phyloP scores from a whole-genome alignment of 2,797 vertebrate genomes.

The Gobionotothen gibberifrons region DNA sequence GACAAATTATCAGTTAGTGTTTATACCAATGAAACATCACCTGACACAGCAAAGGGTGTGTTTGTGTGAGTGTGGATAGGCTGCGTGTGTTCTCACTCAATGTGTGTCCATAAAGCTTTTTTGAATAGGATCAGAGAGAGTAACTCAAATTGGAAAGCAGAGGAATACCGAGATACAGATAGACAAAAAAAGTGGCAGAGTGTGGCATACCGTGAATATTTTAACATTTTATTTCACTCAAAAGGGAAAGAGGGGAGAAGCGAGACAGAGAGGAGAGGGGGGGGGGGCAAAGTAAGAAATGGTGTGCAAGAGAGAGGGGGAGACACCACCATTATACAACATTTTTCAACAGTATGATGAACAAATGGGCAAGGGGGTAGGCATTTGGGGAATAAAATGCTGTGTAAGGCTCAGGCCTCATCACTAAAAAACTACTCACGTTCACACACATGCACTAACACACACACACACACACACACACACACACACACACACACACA shows the following conservation, averaged over 20 bases:
- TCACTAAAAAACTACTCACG: constrained; percentile 76
- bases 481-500: too few species aligned
- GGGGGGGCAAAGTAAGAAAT: constrained; percentile 30
- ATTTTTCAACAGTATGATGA: constrained; percentile 37
- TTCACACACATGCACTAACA: constrained; percentile 28
- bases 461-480: constrained; percentile 27
- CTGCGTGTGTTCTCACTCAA: background rate
- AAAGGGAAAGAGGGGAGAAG: constrained; percentile 4
- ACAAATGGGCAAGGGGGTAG: constrained; percentile 24
- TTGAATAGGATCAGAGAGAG: constrained; percentile 27
- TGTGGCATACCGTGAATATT: constrained; percentile 59
- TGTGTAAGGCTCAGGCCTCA: constrained; percentile 71
- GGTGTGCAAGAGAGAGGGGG: constrained; percentile 9
- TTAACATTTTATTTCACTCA: constrained; percentile 63
- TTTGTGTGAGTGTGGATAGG: constrained; percentile 13
- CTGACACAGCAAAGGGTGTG: constrained; percentile 49
- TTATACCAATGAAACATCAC: constrained; percentile 33
- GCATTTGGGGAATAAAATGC: constrained; percentile 60
- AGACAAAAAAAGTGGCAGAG: constrained; percentile 33
- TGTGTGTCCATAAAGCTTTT: constrained; percentile 24
- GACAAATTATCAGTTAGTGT: constrained; percentile 46
- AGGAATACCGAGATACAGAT: constrained; percentile 20
- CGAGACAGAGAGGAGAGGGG: background rate
- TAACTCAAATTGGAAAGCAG: constrained; percentile 45
- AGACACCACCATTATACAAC: constrained; percentile 49